A percentile compares a stretch with the other conserved stretches of the same genome.
Evolutionary conservation across 1,140 invertebrate species (phyloP).

Genomic region (Zophobas morio): DNA sequence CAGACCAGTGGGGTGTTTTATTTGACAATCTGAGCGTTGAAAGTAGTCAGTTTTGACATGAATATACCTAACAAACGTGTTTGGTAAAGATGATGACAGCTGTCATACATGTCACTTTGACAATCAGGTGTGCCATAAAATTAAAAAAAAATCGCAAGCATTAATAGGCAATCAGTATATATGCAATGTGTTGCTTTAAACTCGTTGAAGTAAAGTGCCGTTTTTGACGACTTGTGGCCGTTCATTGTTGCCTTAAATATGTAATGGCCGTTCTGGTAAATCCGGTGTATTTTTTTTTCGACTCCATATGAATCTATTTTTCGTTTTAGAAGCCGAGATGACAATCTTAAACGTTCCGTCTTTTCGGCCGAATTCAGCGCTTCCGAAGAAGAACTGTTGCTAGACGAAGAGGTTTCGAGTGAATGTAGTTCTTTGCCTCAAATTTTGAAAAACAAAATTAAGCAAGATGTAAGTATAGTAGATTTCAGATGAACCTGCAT

Average conservation of each 20-base stretch:
- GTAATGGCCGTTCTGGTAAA: neutral
- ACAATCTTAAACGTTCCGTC: conserved; percentile 46
- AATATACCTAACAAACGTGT: no score
- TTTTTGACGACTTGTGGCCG: neutral
- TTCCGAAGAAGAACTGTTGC: conserved; percentile 51
- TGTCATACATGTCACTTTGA: no score
- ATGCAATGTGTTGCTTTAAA: no score
- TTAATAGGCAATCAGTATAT: no score
- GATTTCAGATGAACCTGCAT: neutral
- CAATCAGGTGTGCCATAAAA: no score
- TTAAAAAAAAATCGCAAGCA: no score
- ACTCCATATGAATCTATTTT: no score
- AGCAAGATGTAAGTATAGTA: conserved; percentile 52
- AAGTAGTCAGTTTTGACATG: no score
- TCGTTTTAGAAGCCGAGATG: conserved; percentile 54
- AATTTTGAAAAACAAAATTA: conserved; percentile 42
- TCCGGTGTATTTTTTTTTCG: neutral
- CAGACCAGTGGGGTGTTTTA: no score
- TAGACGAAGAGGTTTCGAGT: conserved; percentile 49
- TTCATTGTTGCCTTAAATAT: neutral
- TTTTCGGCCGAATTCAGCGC: conserved; percentile 49
- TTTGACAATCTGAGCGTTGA: no score
- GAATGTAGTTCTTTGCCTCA: conserved; percentile 36
- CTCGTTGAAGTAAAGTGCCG: no score
- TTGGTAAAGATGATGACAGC: no score